These are phyloP conservation scores for Lepidostoma basale DNA, from an alignment of 1,140 invertebrate genomes.

Conservation along the genomic window DNA sequence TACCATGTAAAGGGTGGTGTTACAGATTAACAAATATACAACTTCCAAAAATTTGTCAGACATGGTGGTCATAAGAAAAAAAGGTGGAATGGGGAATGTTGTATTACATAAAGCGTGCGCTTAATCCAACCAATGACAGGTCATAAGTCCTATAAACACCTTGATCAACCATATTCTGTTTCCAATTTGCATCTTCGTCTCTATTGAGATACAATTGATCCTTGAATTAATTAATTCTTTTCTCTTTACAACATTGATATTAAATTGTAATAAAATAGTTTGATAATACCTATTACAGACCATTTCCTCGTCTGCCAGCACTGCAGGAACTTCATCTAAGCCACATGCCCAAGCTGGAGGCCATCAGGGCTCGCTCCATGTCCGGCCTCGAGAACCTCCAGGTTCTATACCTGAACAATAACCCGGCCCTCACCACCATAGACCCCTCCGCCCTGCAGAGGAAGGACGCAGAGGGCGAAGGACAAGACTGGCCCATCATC, in stretches of 20 bases:
- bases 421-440: slow-evolving; percentile 63
- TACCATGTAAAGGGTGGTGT: no score
- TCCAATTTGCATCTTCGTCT: no score
- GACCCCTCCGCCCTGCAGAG: slow-evolving; percentile 59
- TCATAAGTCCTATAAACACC: no score
- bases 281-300: slow-evolving; percentile 55
- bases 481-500: slow-evolving; percentile 63
- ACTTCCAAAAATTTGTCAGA: background rate
- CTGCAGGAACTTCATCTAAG: slow-evolving; percentile 69
- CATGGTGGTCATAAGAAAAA: no score
- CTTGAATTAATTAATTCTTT: no score
- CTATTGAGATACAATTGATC: no score
- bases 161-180: no score
- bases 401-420: slow-evolving; percentile 63
- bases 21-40: background rate
- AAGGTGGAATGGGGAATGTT: no score
- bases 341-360: slow-evolving; percentile 64
- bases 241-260: background rate
- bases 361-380: slow-evolving; percentile 62
- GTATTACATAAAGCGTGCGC: no score
- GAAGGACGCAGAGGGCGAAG: slow-evolving; percentile 55
- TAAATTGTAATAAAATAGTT: background rate
- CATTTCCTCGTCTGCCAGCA: slow-evolving; percentile 65
- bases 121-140: no score
- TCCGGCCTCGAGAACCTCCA: slow-evolving; percentile 60